phyloP scores from a whole-genome alignment of 2,888 invertebrate genomes.

The Mactromeris polynyma region DNA sequence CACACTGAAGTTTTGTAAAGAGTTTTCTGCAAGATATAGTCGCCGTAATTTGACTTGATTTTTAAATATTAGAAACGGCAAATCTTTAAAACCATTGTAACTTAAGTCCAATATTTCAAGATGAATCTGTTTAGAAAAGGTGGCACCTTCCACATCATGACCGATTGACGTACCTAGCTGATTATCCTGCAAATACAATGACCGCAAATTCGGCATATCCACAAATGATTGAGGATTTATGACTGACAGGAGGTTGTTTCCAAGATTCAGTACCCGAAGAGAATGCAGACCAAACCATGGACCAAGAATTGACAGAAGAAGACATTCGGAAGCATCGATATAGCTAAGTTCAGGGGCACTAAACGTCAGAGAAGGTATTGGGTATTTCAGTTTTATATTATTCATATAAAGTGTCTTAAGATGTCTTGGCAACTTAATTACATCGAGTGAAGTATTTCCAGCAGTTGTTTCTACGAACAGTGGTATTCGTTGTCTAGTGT shows the following conservation, averaged over 20 bases:
- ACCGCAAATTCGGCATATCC: conserved; percentile 31
- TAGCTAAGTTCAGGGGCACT: conserved; percentile 36
- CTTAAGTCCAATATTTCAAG: conserved; percentile 32
- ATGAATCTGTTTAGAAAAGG: conserved; percentile 36
- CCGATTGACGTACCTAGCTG: conserved; percentile 25
- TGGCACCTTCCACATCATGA: background rate
- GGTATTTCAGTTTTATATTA: conserved; percentile 13
- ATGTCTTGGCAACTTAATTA: conserved; percentile 5
- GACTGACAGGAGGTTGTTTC: conserved; percentile 23
- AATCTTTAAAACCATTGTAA: conserved; percentile 30
- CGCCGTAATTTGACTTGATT: conserved; percentile 4
- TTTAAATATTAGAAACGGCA: conserved; percentile 40
- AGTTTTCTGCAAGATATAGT: conserved; percentile 30
- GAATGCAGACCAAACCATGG: conserved; percentile 36
- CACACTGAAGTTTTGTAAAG: conserved; percentile 31
- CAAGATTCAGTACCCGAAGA: conserved; percentile 30
- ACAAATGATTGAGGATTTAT: conserved; percentile 30
- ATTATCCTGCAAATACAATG: conserved; percentile 32
- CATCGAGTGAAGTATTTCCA: background rate
- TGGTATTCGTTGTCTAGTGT: background rate
- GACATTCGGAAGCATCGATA: conserved; percentile 29
- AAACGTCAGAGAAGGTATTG: conserved; percentile 32
- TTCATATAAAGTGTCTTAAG: conserved; percentile 25
- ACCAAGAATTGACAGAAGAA: conserved; percentile 31
- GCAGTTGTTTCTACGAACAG: background rate